These are phyloP conservation scores for Drosophila novamexicana DNA, from an alignment of 1,140 invertebrate genomes.

Conservation along the genomic window DNA sequence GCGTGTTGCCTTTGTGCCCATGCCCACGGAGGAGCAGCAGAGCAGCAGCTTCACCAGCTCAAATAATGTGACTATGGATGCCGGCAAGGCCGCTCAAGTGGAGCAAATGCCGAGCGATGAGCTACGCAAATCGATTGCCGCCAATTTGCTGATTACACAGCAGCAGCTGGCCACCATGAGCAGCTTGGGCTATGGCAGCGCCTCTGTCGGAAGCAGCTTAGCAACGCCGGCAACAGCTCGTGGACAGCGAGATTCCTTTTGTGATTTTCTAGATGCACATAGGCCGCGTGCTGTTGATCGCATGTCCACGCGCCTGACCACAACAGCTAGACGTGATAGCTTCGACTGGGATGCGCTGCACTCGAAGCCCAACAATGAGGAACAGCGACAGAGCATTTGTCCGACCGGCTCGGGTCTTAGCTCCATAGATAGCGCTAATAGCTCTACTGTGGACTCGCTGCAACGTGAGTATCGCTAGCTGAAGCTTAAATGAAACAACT, in stretches of 20 bases:
- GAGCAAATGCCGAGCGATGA: slow-evolving; percentile 58
- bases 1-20: slow-evolving; percentile 75
- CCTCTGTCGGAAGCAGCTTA: background rate
- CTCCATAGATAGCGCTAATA: slow-evolving; percentile 39
- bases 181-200: slow-evolving; percentile 23
- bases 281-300: slow-evolving; percentile 53
- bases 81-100: slow-evolving; percentile 13
- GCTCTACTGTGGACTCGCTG: slow-evolving; percentile 43
- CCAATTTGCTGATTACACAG: slow-evolving; percentile 43
- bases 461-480: slow-evolving; percentile 48
- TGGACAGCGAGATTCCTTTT: slow-evolving; percentile 71
- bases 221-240: slow-evolving; percentile 20
- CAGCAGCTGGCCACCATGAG: slow-evolving; percentile 33
- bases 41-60: slow-evolving; percentile 53
- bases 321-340: slow-evolving; percentile 61
- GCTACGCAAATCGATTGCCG: slow-evolving; percentile 59
- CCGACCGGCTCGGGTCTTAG: slow-evolving; percentile 25
- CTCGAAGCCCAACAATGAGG: slow-evolving; percentile 33
- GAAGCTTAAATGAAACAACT: background rate
- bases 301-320: slow-evolving; percentile 61
- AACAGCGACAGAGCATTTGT: slow-evolving; percentile 46
- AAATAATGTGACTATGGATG: slow-evolving; percentile 40
- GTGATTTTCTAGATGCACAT: slow-evolving; percentile 76
- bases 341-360: slow-evolving; percentile 76
- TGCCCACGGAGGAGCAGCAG: slow-evolving; percentile 48